Evolutionary conservation across 2,797 vertebrate species (phyloP).

Genomic region (Chloroceryle inda): DNA sequence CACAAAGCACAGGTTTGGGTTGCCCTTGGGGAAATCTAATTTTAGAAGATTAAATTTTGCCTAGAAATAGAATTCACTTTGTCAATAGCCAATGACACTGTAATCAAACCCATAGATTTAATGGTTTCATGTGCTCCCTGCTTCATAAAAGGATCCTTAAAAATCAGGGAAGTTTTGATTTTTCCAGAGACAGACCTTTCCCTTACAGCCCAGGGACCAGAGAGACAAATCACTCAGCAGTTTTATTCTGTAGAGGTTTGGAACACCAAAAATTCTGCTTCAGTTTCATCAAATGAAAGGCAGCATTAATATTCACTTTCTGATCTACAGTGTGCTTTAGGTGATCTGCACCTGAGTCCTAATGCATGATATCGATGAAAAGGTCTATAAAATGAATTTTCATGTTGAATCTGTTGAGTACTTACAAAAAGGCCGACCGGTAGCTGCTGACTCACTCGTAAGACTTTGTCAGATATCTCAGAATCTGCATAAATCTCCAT

Average conservation of each 20-base stretch:
- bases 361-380: not conserved
- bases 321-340: constrained; percentile 2
- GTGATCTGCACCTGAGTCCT: constrained; percentile 35
- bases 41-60: constrained; percentile 35
- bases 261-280: constrained; percentile 2
- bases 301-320: constrained; percentile 18
- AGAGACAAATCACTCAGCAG: not conserved
- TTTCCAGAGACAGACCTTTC: constrained; percentile 47
- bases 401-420: constrained; percentile 44
- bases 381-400: constrained; percentile 52
- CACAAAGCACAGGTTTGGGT: not conserved
- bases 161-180: not conserved
- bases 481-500: constrained; percentile 84
- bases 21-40: not conserved
- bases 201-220: not conserved
- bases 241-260: constrained; percentile 52
- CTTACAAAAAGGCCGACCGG: constrained; percentile 39
- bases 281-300: not conserved
- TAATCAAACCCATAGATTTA: not conserved
- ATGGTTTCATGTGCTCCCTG: not conserved
- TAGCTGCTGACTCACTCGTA: constrained; percentile 69
- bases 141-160: not conserved
- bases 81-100: constrained; percentile 19
- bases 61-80: constrained; percentile 34
- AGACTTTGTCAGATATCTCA: constrained; percentile 70